A percentile compares a stretch with the other conserved stretches of the same genome.
These are phyloP conservation scores for Peromyscus eremicus DNA, from an alignment of 2,797 vertebrate species.

Conservation along the genomic window DNA sequence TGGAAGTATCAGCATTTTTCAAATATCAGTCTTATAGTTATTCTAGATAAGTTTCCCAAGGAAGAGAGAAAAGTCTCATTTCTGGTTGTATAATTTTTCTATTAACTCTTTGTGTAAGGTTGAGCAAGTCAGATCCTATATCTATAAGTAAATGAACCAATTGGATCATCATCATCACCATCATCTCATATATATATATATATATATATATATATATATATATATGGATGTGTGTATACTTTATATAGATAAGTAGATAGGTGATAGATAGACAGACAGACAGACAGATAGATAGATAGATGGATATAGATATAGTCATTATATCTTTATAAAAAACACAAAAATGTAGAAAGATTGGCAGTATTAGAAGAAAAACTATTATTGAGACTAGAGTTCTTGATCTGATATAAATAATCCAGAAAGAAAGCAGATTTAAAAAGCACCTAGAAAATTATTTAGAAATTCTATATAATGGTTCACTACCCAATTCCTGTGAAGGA, in stretches of 20 bases:
- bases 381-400: neutral
- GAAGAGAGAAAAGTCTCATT: neutral
- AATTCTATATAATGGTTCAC: neutral
- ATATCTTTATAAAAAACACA: neutral
- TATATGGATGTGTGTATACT: no score
- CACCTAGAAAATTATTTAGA: neutral
- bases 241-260: no score
- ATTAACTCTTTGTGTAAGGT: neutral
- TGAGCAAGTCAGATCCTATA: neutral
- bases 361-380: neutral
- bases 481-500: neutral
- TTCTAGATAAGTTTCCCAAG: neutral
- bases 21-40: neutral
- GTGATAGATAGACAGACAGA: no score
- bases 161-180: neutral
- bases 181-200: neutral
- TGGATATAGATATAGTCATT: no score
- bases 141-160: neutral
- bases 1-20: neutral
- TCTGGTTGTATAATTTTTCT: neutral
- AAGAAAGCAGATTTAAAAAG: neutral
- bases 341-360: neutral
- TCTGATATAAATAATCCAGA: constrained; percentile 18
- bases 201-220: neutral
- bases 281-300: no score